Evolutionary conservation across 2,797 vertebrate species (phyloP).

Genomic region (Pogonophryne albipinna): DNA sequence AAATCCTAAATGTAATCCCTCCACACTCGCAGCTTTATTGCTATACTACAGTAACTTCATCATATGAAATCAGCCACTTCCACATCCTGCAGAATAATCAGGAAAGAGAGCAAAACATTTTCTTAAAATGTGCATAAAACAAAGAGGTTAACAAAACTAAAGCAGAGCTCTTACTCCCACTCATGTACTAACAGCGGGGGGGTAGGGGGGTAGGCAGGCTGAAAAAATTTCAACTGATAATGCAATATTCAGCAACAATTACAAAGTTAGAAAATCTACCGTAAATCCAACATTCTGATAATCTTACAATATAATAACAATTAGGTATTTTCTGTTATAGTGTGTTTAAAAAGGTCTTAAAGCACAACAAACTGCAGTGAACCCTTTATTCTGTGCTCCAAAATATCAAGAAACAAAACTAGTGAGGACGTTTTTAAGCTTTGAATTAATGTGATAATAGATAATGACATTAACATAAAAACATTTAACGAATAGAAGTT

Average conservation of each 20-base stretch:
- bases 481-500: not conserved
- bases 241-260: conserved; percentile 60
- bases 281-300: not conserved
- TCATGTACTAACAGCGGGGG: not conserved
- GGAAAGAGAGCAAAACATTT: no score
- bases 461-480: not conserved
- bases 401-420: not conserved
- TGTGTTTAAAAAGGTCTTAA: not conserved
- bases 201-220: not conserved
- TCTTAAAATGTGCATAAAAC: no score
- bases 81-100: not conserved
- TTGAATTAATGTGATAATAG: not conserved
- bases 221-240: conserved; percentile 27
- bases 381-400: not conserved
- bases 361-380: no score
- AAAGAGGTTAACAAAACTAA: no score
- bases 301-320: conserved; percentile 21
- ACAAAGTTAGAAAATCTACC: not conserved
- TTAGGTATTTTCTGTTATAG: not conserved
- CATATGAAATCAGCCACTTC: conserved; percentile 14
- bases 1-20: conserved; percentile 14
- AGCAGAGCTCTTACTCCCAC: conserved; percentile 40
- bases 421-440: no score
- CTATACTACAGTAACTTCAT: conserved; percentile 13
- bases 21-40: not conserved